phyloP scores from a whole-genome alignment of 37 sponge, comb jelly and placozoan genomes.

The Ianthella basta region DNA sequence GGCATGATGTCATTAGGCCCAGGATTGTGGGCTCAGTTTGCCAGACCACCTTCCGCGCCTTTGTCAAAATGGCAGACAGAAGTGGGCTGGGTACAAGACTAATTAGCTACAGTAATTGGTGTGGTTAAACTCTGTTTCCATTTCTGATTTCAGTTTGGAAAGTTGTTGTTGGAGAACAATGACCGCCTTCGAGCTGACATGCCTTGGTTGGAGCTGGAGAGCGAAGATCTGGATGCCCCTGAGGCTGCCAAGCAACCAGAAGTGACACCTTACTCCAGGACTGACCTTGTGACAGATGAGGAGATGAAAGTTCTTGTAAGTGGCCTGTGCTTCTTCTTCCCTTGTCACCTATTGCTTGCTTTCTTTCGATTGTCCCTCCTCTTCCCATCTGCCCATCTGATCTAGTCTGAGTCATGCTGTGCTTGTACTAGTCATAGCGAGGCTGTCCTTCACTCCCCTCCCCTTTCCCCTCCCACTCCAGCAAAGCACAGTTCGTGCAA shows the following conservation, averaged over 20 bases:
- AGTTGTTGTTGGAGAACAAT: slow-evolving; percentile 52
- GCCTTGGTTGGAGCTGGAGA: slow-evolving; percentile 80
- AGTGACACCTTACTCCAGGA: neutral
- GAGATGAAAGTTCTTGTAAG: slow-evolving; percentile 30
- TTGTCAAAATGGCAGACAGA: no score
- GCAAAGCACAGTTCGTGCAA: no score
- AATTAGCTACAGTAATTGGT: neutral
- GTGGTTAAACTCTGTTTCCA: neutral
- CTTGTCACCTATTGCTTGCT: neutral
- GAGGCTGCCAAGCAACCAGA: neutral
- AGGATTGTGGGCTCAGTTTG: no score
- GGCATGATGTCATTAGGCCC: no score
- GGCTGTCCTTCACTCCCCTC: no score
- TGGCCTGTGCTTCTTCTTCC: neutral
- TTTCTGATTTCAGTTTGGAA: slow-evolving; percentile 48
- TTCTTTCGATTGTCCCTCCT: neutral
- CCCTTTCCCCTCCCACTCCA: no score
- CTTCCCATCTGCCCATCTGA: no score
- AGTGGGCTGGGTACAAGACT: no score
- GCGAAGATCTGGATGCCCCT: slow-evolving; percentile 43
- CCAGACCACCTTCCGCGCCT: no score
- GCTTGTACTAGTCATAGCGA: no score
- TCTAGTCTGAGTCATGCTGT: no score
- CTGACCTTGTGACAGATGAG: neutral
- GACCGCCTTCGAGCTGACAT: slow-evolving; percentile 63